A percentile compares a stretch with the other conserved stretches of the same genome.
Evolutionary conservation across 2,797 vertebrate genomes (phyloP).

Genomic region (Erpetoichthys calabaricus): DNA sequence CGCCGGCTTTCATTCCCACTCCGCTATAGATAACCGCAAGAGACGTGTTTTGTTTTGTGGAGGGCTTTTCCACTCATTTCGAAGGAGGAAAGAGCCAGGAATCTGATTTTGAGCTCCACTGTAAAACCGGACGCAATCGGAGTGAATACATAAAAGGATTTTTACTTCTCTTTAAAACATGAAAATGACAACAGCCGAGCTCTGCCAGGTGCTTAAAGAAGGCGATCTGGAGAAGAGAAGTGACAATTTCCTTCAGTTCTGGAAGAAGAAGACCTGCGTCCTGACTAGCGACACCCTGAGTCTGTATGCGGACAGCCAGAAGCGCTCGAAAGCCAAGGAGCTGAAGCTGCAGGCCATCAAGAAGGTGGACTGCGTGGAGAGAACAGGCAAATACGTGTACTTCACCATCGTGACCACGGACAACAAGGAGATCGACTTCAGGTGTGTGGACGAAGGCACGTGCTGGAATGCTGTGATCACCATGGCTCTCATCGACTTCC

Average conservation of each 20-base stretch:
- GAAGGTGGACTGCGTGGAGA: conserved; percentile 94
- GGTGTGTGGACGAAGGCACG: conserved; percentile 70
- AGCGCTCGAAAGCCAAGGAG: conserved; percentile 70
- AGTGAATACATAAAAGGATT: too few relatives aligned
- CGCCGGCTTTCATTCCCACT: conserved; percentile 3
- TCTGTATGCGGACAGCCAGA: conserved; percentile 70
- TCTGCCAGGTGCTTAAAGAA: conserved; percentile 67
- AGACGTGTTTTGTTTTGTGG: too few relatives aligned
- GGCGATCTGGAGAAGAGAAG: conserved; percentile 94
- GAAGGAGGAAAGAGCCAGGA: too few relatives aligned
- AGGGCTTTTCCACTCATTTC: too few relatives aligned
- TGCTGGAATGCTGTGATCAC: conserved; percentile 89
- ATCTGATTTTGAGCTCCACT: too few relatives aligned
- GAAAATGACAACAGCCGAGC: conserved; percentile 52
- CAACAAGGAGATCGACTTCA: conserved; percentile 89
- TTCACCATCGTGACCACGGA: conserved; percentile 94
- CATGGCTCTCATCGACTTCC: conserved; percentile 86
- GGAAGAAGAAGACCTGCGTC: conserved; percentile 89
- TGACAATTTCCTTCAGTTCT: conserved; percentile 86
- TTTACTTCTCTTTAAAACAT: conserved; percentile 23
- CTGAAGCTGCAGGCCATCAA: conserved; percentile 79
- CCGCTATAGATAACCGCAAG: too few relatives aligned
- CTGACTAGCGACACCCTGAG: conserved; percentile 80
- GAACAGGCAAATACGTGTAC: conserved; percentile 86
- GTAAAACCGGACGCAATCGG: too few relatives aligned